Conservation (phyloP, 2,888 invertebrate species). For the Lithophane ornitopus region DNA sequence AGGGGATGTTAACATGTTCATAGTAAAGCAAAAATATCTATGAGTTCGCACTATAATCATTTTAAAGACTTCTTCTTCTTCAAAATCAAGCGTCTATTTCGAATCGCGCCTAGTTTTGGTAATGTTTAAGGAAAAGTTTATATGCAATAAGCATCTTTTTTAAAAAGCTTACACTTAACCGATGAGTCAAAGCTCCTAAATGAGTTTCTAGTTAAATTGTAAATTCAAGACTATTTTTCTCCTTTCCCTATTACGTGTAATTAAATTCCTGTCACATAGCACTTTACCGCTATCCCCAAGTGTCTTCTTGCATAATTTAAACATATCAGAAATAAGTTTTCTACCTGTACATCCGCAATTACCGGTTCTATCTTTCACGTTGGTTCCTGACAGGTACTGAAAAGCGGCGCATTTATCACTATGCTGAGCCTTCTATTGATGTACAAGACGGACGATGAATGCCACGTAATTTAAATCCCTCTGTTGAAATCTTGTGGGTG, state of each 20-base stretch:
- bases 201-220: background rate
- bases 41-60: background rate
- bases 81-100: background rate
- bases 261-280: conserved; percentile 27
- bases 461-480: conserved; percentile 82
- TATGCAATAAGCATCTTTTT: background rate
- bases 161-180: background rate
- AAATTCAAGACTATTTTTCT: conserved; percentile 3
- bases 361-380: conserved; percentile 78
- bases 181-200: background rate
- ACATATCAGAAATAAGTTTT: conserved; percentile 62
- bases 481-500: conserved; percentile 79
- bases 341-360: conserved; percentile 72
- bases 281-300: conserved; percentile 43
- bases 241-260: conserved; percentile 20
- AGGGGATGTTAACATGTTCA: conserved; percentile 2
- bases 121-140: background rate
- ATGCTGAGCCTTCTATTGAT: conserved; percentile 78
- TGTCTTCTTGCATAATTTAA: conserved; percentile 63
- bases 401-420: conserved; percentile 85
- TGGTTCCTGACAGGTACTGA: conserved; percentile 77
- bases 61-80: background rate
- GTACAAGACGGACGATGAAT: conserved; percentile 81
- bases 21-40: background rate
- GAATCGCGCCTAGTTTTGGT: background rate